Evolutionary conservation across 2,888 invertebrate genomes (phyloP).

Genomic region (Sacculina carcini): DNA sequence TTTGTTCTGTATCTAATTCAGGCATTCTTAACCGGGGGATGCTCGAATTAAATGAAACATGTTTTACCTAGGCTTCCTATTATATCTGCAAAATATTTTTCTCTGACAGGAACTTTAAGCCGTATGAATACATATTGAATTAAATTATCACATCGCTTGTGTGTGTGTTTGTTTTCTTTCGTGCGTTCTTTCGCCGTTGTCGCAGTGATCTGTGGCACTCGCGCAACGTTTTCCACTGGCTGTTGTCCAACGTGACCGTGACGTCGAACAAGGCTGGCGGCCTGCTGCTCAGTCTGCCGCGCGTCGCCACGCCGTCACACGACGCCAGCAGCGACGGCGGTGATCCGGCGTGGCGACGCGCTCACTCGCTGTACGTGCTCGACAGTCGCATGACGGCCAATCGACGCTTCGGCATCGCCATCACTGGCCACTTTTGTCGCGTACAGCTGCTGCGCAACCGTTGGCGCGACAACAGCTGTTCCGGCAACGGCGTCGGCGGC

Average conservation of each 20-base stretch:
- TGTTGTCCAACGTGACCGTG: conserved; percentile 57
- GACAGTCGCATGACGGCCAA: conserved; percentile 73
- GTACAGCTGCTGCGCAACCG: conserved; percentile 61
- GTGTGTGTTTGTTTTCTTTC: background rate
- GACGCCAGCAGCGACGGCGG: too few species aligned
- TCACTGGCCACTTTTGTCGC: conserved; percentile 81
- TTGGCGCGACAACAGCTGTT: conserved; percentile 61
- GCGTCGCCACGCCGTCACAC: too few species aligned
- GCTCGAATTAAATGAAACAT: too few species aligned
- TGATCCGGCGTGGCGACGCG: conserved; percentile 79
- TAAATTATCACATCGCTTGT: too few species aligned
- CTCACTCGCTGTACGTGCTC: conserved; percentile 61
- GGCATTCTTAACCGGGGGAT: too few species aligned
- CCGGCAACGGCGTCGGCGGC: too few species aligned
- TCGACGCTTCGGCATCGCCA: conserved; percentile 46
- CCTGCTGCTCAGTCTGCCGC: conserved; percentile 63
- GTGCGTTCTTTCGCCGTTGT: background rate
- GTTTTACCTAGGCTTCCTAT: too few species aligned
- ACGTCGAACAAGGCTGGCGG: conserved; percentile 65
- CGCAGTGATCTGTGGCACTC: conserved; percentile 67
- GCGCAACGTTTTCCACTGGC: conserved; percentile 90
- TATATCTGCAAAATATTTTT: too few species aligned
- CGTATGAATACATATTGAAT: too few species aligned
- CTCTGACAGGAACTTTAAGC: too few species aligned
- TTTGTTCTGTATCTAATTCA: too few species aligned